A percentile compares a stretch with the other conserved stretches of the same genome.
Conservation (phyloP, 2,888 invertebrate species). For the Fragum whitleyi region DNA sequence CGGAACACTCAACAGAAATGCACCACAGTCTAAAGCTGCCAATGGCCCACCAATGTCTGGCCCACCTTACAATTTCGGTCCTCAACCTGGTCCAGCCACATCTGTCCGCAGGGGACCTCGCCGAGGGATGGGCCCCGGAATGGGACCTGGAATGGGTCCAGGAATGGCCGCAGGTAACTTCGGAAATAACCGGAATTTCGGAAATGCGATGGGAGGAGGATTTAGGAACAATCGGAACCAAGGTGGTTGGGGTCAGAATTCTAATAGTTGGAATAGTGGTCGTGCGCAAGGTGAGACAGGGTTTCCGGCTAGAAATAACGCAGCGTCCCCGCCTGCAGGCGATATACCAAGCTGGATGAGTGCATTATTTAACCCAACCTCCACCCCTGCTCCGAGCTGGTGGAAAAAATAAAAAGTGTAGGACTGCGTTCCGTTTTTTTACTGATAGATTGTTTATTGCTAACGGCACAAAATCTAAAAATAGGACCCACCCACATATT, state of each 20-base stretch:
- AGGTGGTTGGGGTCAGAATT: slow-evolving; percentile 11
- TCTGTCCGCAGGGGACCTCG: slow-evolving; percentile 23
- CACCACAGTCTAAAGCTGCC: slow-evolving; percentile 3
- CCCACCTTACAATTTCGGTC: background rate
- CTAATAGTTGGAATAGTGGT: slow-evolving; percentile 2
- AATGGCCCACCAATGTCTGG: background rate
- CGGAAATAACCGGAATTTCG: slow-evolving; percentile 8
- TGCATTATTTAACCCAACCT: background rate
- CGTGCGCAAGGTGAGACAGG: background rate
- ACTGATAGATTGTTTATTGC: no score
- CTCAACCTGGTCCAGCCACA: slow-evolving; percentile 10
- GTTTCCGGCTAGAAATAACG: background rate
- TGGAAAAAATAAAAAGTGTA: slow-evolving; percentile 3
- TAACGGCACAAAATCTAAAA: no score
- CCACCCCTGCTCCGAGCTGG: slow-evolving; percentile 1
- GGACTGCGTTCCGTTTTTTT: background rate
- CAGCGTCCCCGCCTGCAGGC: slow-evolving; percentile 27
- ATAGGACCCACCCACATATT: no score
- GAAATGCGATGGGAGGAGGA: background rate
- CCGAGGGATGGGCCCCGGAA: background rate
- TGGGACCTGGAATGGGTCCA: slow-evolving; percentile 13
- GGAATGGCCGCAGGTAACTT: slow-evolving; percentile 2
- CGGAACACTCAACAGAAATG: slow-evolving; percentile 32
- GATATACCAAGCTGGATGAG: slow-evolving; percentile 24
- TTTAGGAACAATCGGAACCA: background rate